phyloP scores from a whole-genome alignment of 2,113 vertebrate genomes.

The Zingel zingel region DNA sequence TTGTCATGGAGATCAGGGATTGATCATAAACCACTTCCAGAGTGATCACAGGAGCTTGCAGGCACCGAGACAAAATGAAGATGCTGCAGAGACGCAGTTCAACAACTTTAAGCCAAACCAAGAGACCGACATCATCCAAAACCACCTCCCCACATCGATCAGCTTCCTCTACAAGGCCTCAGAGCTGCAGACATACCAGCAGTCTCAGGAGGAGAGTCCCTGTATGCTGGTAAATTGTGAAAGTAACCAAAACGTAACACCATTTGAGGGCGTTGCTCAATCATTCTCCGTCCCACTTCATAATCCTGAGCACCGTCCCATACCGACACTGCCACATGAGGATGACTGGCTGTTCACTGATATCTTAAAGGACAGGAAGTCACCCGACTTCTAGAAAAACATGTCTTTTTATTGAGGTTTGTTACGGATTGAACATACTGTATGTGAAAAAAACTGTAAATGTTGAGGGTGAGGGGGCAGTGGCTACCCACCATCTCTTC shows the following conservation, averaged over 20 bases:
- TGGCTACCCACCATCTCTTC: not conserved
- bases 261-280: slow-evolving; percentile 84
- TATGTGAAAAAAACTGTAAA: no score
- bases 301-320: slow-evolving; percentile 38
- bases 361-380: slow-evolving; percentile 74
- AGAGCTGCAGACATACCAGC: slow-evolving; percentile 38
- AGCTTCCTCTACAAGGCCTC: slow-evolving; percentile 11
- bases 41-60: slow-evolving; percentile 16
- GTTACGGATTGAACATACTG: not conserved
- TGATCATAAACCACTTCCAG: not conserved
- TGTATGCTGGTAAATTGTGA: slow-evolving; percentile 39
- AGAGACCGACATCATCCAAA: slow-evolving; percentile 7
- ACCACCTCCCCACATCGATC: slow-evolving; percentile 12
- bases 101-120: slow-evolving; percentile 7
- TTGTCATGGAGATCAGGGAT: slow-evolving; percentile 30
- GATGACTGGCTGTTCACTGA: slow-evolving; percentile 84
- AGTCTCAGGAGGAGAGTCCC: slow-evolving; percentile 15
- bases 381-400: not conserved
- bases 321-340: slow-evolving; percentile 76
- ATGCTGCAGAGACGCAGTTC: slow-evolving; percentile 13
- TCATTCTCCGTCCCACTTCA: slow-evolving; percentile 76
- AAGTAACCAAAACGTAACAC: slow-evolving; percentile 35
- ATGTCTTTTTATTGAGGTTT: not conserved
- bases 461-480: not conserved
- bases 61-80: not conserved